Evolutionary conservation across 1,140 invertebrate genomes (phyloP).

Genomic region (Medauroidea extradentata): DNA sequence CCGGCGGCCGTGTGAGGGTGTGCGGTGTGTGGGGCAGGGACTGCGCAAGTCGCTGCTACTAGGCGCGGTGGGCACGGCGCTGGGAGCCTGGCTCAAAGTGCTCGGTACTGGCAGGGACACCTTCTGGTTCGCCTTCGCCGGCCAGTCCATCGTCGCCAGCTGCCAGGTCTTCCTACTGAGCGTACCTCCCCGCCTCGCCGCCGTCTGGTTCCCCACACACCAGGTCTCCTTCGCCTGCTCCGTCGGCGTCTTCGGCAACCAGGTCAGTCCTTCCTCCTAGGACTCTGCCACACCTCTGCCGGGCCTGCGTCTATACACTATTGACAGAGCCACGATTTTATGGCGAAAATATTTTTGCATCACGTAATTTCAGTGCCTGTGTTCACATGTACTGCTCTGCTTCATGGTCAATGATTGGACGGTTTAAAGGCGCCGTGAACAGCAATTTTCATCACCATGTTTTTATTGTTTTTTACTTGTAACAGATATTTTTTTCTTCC

Average conservation of each 20-base stretch:
- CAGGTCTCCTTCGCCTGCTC: constrained; percentile 96
- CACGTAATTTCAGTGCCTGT: too few relatives aligned
- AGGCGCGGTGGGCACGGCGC: constrained; percentile 80
- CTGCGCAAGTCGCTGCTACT: constrained; percentile 77
- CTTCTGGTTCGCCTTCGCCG: constrained; percentile 83
- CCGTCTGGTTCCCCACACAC: constrained; percentile 94
- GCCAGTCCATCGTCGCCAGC: constrained; percentile 83
- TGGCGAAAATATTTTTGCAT: too few relatives aligned
- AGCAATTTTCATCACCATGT: too few relatives aligned
- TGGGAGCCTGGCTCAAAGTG: constrained; percentile 93
- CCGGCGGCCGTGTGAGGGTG: too few relatives aligned
- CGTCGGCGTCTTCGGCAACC: constrained; percentile 97
- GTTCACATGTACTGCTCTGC: too few relatives aligned
- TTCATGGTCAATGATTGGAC: too few relatives aligned
- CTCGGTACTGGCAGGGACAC: constrained; percentile 69
- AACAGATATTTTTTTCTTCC: too few relatives aligned
- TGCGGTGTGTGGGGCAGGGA: constrained; percentile 55
- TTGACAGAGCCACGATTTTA: too few relatives aligned
- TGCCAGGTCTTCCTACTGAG: constrained; percentile 90
- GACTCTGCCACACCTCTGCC: too few relatives aligned
- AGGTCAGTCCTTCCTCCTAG: constrained; percentile 55
- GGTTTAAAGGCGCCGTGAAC: too few relatives aligned
- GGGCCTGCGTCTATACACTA: too few relatives aligned
- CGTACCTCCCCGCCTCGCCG: constrained; percentile 87
- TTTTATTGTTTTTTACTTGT: too few relatives aligned